Base-by-base conservation (phyloP, 2,113 vertebrate genomes). In the Grus americana region DNA sequence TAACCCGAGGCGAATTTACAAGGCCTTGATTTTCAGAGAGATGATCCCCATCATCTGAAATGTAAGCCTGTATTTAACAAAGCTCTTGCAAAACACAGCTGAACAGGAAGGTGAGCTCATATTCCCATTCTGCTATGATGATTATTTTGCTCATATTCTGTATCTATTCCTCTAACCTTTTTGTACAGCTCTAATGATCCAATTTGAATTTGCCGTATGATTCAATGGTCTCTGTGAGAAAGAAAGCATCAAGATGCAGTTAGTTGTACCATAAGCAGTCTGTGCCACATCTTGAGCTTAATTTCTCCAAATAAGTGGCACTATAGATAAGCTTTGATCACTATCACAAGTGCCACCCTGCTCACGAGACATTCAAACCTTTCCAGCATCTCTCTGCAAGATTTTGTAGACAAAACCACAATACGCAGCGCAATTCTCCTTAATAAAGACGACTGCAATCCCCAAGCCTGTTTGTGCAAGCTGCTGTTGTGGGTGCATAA, bases 291-390 rank as follows among this genome's bases (percentile, higher is more conserved):
- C 89, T 89, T 38, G 40, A 90, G 40, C 49, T 47, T 90, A 58
- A 87, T 85, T 94, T 81, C 83, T 88, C 55, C 66, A 79, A 88
- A 47, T 54, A 70, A 94, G 47, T 3, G 0, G 21, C 34, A 46
- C 52, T 61, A 32, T 0, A 89, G 82, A 87, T 81, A 94, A 96
- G 47, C 52, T 89, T 47, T 86, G 79, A 94, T 90, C 11, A 18
- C 50, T 93, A 78, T 80, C 71, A 88, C 8, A 21, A 90, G 26
- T 62, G n/a, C 58, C 88, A 92, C 38, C 38, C 85, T 74, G 50
- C 50, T 86, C 74, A 83, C 36, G 83, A 82, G 71, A 44, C 32
- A 44, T 74, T 71, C 57, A 94, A 84, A 78, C 17, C 46, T 86
- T 88, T 70, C 58, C 58, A 73, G 81, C 70, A 6, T 32, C 44